These are phyloP conservation scores for Pollenia amentaria DNA, from an alignment of 2,888 invertebrate species.

Conservation along the genomic window DNA sequence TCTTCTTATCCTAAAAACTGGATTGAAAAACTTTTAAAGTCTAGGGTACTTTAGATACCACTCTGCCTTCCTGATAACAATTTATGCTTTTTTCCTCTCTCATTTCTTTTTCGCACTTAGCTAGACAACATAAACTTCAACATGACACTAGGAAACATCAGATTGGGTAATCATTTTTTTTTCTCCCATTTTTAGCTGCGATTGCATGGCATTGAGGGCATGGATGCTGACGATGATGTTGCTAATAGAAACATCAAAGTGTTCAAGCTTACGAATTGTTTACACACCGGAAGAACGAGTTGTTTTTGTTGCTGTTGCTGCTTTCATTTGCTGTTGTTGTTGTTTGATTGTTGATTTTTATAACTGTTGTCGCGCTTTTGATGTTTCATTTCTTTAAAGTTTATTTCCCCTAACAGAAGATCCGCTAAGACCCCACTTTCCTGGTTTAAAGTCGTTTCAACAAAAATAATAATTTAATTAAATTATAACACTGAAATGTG, in stretches of 20 bases:
- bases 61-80: neutral
- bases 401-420: neutral
- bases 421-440: conserved; percentile 9
- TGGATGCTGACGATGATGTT: conserved; percentile 51
- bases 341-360: conserved; percentile 29
- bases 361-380: conserved; percentile 58
- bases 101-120: conserved; percentile 33
- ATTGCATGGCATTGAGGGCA: conserved; percentile 7
- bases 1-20: too few relatives aligned
- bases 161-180: conserved; percentile 71
- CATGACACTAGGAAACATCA: conserved; percentile 78
- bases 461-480: conserved; percentile 14
- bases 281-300: conserved; percentile 80
- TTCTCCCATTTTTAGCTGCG: conserved; percentile 12
- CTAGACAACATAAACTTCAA: conserved; percentile 80
- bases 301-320: conserved; percentile 51
- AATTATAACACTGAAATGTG: conserved; percentile 32
- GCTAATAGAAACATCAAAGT: conserved; percentile 80
- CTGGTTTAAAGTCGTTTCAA: neutral
- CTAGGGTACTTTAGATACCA: conserved; percentile 9
- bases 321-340: conserved; percentile 41
- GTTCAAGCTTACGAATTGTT: conserved; percentile 83
- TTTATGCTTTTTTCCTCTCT: neutral
- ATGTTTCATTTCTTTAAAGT: conserved; percentile 44
- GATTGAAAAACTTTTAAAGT: neutral